phyloP scores from a whole-genome alignment of 2,888 invertebrate genomes.

The Pachliopta kotzebuea region DNA sequence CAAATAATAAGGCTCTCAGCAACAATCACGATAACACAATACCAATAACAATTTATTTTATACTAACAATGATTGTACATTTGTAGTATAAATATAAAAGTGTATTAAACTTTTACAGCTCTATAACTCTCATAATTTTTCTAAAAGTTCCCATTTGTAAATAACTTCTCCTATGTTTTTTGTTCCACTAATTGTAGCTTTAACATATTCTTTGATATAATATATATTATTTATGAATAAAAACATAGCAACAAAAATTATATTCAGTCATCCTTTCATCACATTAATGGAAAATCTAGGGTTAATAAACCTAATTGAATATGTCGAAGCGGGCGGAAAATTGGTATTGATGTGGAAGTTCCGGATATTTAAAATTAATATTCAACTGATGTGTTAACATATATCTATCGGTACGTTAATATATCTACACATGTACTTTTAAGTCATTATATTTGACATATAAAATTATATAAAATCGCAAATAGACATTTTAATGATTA shows the following conservation, averaged over 20 bases:
- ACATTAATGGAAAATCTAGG: constrained; percentile 37
- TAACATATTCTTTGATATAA: background rate
- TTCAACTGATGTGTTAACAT: constrained; percentile 18
- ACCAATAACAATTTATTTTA: background rate
- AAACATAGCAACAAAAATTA: constrained; percentile 10
- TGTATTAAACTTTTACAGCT: background rate
- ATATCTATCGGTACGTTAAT: background rate
- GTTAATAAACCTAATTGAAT: constrained; percentile 53
- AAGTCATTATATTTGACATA: background rate
- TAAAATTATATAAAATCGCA: background rate
- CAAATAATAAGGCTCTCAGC: constrained; percentile 26
- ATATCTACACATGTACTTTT: background rate
- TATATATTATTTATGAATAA: background rate
- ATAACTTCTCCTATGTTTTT: background rate
- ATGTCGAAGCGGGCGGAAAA: constrained; percentile 57
- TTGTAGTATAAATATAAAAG: background rate
- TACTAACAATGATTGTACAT: background rate
- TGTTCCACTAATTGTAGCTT: background rate
- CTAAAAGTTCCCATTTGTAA: background rate
- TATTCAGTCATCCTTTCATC: constrained; percentile 29
- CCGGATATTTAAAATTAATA: constrained; percentile 50
- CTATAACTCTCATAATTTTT: background rate
- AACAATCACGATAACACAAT: background rate
- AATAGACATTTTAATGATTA: no score
- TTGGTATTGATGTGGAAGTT: constrained; percentile 70